Evolutionary conservation across 2,113 vertebrate genomes (phyloP).

Genomic region (Henicopernis longicauda): DNA sequence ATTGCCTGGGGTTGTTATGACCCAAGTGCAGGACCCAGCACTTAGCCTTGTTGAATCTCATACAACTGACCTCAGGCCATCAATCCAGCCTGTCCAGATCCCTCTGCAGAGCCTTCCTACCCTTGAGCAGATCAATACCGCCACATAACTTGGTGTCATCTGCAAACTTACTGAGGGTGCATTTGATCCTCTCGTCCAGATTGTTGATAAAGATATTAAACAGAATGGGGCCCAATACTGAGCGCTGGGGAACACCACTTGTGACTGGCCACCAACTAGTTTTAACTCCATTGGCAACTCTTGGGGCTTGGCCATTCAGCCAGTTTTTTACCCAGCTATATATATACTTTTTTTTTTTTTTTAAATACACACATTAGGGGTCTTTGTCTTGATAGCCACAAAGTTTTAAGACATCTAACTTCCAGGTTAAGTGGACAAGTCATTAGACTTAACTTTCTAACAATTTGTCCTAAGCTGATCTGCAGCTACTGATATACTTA

Average conservation of each 20-base stretch:
- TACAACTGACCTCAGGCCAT: not conserved
- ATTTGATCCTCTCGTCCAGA: not conserved
- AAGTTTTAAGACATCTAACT: not conserved
- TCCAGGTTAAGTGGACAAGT: not conserved
- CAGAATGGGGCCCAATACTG: not conserved
- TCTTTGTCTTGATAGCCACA: not conserved
- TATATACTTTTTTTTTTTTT: not conserved
- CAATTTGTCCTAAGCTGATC: not conserved
- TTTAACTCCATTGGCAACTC: not conserved
- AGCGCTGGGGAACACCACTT: not conserved
- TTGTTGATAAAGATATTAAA: not conserved
- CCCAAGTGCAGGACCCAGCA: not conserved
- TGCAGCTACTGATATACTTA: not conserved
- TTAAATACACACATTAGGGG: not conserved
- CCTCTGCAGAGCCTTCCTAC: not conserved
- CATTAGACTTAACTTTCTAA: not conserved
- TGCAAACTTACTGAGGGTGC: not conserved
- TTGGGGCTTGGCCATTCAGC: not conserved
- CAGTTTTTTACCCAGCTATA: not conserved
- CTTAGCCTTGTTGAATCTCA: not conserved
- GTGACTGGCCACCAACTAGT: rapidly evolving
- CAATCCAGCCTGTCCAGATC: no score
- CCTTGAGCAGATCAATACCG: not conserved
- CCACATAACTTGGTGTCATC: rapidly evolving
- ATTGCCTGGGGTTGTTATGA: not conserved